phyloP scores from a whole-genome alignment of 2,888 invertebrate genomes.

The Euclidia mi region DNA sequence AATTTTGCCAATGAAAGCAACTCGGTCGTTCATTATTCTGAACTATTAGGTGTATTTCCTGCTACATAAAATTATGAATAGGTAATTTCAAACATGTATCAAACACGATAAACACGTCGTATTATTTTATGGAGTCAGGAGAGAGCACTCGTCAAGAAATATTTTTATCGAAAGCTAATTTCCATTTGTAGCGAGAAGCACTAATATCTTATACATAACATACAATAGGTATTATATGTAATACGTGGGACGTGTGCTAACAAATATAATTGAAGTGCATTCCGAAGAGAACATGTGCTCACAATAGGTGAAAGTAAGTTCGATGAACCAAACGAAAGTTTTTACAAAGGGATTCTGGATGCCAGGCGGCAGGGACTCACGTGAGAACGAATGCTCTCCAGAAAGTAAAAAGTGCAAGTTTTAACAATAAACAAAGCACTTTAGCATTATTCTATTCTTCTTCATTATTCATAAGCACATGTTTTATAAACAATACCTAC shows the following conservation, averaged over 20 bases:
- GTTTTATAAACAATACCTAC: not conserved
- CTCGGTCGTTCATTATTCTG: conserved; percentile 24
- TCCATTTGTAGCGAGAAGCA: conserved; percentile 42
- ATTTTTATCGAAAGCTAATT: conserved; percentile 43
- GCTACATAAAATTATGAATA: conserved; percentile 10
- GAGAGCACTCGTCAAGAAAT: conserved; percentile 10
- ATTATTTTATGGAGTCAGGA: conserved; percentile 13
- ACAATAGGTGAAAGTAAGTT: conserved; percentile 89
- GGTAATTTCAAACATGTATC: conserved; percentile 1
- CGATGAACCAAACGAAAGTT: conserved; percentile 89
- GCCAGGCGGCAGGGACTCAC: conserved; percentile 47
- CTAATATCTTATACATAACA: conserved; percentile 39
- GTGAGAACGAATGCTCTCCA: conserved; percentile 60
- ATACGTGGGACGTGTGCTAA: conserved; percentile 76
- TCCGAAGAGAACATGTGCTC: conserved; percentile 80
- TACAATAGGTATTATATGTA: conserved; percentile 66
- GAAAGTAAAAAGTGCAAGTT: conserved; percentile 77
- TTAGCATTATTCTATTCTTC: not conserved
- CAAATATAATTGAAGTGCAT: conserved; percentile 84
- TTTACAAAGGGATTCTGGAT: conserved; percentile 76
- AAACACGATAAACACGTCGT: not conserved
- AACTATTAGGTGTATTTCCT: conserved; percentile 2
- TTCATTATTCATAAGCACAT: not conserved
- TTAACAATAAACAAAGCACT: conserved; percentile 17
- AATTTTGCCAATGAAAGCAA: conserved; percentile 49